Evolutionary conservation across 2,113 vertebrate genomes (phyloP), one percentile per base, ranked within the genome.

Genomic region (Odocoileus hemionus): DNA sequence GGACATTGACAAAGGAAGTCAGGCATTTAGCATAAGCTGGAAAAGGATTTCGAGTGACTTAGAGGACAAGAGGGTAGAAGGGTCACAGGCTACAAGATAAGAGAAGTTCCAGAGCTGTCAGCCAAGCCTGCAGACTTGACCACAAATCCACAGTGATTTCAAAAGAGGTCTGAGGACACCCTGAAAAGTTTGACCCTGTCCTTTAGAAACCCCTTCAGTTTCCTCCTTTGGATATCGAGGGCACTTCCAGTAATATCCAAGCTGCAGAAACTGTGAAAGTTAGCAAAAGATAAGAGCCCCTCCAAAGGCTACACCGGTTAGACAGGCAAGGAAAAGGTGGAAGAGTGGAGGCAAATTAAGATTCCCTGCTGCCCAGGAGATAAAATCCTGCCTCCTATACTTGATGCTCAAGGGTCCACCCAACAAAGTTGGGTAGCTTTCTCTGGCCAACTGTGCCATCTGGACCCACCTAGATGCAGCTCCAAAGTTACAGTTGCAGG

Each of bases 31-130:
- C 21, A 76, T 58, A 87, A 83, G 47, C 45, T 60, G 28, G 83
- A 25, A 95, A 82, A 52, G 10, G 52, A 97, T 92, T 88, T 94
- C 60, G 94, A 96, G 85, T 96, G 83, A 95, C 90, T 86, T 89
- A 43, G 74, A 86, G 91, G 94, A 85, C 47, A 93, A 96, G n/a
- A 82, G 89, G 64, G 15, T 90, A 96, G n/a, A 5, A 86, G n/a
- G 33, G 82, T 90, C 79, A 57, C 64, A 70, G 84, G 89, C 55
- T 87, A 79, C 33, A 79, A 43, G 58, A 94, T 76, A 67, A 94
- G 54, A 92, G 21, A 9, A 14, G 25, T 12, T 70, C 58, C 36
- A 7, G 1, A 28, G 30, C 57, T 93, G 84, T 86, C 84, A 70
- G 3, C 10, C 15, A 88, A 54, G 43, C n/a, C 26, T 45, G 26